Conservation (phyloP, 2,113 vertebrate genomes). For the Murina feae region DNA sequence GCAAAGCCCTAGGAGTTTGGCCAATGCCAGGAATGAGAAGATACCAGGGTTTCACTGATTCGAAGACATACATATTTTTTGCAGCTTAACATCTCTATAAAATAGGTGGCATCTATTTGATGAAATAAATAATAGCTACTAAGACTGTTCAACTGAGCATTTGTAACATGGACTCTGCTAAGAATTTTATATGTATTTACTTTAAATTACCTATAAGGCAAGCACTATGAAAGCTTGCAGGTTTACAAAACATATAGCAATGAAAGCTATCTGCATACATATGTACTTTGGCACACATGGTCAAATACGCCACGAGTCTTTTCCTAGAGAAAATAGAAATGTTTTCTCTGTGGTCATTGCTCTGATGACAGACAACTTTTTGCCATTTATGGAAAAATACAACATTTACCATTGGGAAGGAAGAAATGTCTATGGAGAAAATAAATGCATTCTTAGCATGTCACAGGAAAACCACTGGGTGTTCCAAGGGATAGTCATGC, state of each 20-base stretch:
- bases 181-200: neutral
- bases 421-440: neutral
- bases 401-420: conserved; percentile 5
- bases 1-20: neutral
- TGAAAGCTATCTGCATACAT: neutral
- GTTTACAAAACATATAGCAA: neutral
- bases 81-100: neutral
- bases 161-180: neutral
- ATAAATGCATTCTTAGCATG: neutral
- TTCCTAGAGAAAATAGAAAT: conserved; percentile 31
- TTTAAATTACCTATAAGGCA: neutral
- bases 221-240: neutral
- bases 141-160: neutral
- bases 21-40: neutral
- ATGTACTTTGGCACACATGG: neutral
- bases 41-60: neutral
- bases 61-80: neutral
- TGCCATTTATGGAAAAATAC: neutral
- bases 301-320: neutral
- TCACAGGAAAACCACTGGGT: neutral
- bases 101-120: neutral
- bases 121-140: neutral
- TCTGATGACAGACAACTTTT: conserved; percentile 36
- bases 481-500: neutral
- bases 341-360: conserved; percentile 29